Conservation (phyloP, 2,113 vertebrate species). For the Rana temporaria region DNA sequence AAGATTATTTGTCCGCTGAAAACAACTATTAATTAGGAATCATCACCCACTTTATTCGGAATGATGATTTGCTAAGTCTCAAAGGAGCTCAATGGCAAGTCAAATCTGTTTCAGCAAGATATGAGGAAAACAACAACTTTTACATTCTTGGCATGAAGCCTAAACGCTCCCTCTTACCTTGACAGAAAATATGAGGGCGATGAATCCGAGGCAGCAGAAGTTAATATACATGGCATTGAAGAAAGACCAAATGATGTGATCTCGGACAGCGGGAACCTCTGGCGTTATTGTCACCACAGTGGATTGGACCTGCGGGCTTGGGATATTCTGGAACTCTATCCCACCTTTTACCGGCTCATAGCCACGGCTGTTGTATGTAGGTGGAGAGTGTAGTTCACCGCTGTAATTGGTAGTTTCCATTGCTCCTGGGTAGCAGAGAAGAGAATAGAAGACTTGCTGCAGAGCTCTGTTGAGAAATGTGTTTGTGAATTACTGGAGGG, state of each 20-base stretch:
- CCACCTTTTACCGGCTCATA: constrained; percentile 7
- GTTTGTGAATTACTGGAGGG: background rate
- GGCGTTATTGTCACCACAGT: constrained; percentile 29
- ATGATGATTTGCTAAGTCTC: too few relatives aligned
- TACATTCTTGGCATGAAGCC: too few relatives aligned
- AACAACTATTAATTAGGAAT: too few relatives aligned
- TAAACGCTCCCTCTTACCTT: constrained; percentile 11
- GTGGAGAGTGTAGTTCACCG: background rate
- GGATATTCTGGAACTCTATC: background rate
- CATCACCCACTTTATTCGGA: too few relatives aligned
- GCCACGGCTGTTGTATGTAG: background rate
- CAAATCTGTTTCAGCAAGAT: too few relatives aligned
- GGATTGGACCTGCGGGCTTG: background rate
- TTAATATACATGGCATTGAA: constrained; percentile 39
- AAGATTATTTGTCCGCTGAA: too few relatives aligned
- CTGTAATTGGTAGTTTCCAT: background rate
- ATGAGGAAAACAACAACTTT: too few relatives aligned
- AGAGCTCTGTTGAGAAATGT: too few relatives aligned
- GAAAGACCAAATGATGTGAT: constrained; percentile 26
- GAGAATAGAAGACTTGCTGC: too few relatives aligned
- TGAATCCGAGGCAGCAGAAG: constrained; percentile 28
- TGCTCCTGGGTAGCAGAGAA: background rate
- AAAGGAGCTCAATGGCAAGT: too few relatives aligned
- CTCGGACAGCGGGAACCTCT: background rate
- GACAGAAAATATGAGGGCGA: constrained; percentile 28